Base-by-base conservation (phyloP, 1,140 invertebrate genomes). In the Drosophila kepulauana region DNA sequence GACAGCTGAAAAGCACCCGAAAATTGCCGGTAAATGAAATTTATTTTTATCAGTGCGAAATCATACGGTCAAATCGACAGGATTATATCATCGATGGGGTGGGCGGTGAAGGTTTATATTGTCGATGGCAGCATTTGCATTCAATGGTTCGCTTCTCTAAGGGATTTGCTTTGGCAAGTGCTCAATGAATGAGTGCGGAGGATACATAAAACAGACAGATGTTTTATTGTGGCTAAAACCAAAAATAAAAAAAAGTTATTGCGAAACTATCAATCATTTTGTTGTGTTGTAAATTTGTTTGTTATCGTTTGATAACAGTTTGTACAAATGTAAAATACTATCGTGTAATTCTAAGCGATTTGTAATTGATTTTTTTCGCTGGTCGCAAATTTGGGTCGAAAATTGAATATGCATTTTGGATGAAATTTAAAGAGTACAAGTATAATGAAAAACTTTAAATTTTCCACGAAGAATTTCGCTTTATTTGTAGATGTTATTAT, bases 41-140 rank as follows among this genome's bases (percentile, higher is more conserved):
- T 85, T 85, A 85, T 89, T 85, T 81, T 75, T 81, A 89, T 89
- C 84, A 81, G 48, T 69, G 63, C 51, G 59, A 52, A 66, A 73
- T 69, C 66, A 57, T 67, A 62, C 33, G 59, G 33, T 48, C 38
- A 56, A 62, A 77, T 64, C 65, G 66, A 59, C 61, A 20, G 71
- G 71, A 69, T 74, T 74, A 41, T 74, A 73, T 52, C 70, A 45
- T 45, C 56, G 62, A 41, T 6, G 10, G 16, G 46, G 28, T 11
- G 20, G 11, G 3, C 0, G 3, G 20, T 20, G 20, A 3, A 20
- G 20, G 3, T 3, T 25, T 25, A 25, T 30, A 25, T 54, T 30
- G 28, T 30, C 16, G 54, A 57, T 25, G 15, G 57, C 51, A 69
- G 51, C 57, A 79, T 87, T 87, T 82, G 69, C 77, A 80, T 88